Base-by-base conservation (phyloP, 2,113 vertebrate genomes). In the Ornithorhynchus anatinus region DNA sequence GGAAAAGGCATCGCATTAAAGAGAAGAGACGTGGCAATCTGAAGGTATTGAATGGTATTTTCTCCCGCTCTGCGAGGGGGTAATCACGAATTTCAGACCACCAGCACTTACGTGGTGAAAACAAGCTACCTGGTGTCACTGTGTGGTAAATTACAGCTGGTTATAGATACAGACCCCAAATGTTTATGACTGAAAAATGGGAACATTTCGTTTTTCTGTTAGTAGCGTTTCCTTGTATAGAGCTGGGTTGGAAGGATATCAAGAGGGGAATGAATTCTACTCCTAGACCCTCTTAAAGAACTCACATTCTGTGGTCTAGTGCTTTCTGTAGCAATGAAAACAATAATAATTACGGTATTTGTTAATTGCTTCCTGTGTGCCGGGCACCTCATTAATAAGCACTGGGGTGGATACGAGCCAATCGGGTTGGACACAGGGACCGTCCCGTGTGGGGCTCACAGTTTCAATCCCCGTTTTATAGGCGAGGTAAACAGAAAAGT, bases 1-100 rank as follows among this genome's bases (percentile, higher is more conserved):
- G 56, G 69, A 60, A 74, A 79, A 69, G 37, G 51, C 76, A 74
- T 58, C 53, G 20, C 51, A 68, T 84, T 79, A 59, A 65, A 73
- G 64, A 69, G 68, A 16, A 67, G 14, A 31, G 42, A 50, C 19
- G 69, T 31, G 42, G 16, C 38, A 77, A 53, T 70, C 74, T 67
- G 42, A n/a, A n/a, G n/a, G n/a, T n/a, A n/a, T n/a, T n/a, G n/a
- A n/a, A n/a, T n/a, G n/a, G n/a, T n/a, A n/a, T n/a, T n/a, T n/a
- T n/a, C n/a, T n/a, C n/a, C n/a, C n/a, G n/a, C n/a, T n/a, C n/a
- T n/a, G n/a, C n/a, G n/a, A n/a, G n/a, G n/a, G n/a, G n/a, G n/a
- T n/a, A n/a, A n/a, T n/a, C n/a, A n/a, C n/a, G n/a, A n/a, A n/a
- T n/a, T n/a, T n/a, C n/a, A n/a, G n/a, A n/a, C n/a, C n/a, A n/a